These are phyloP conservation scores for Aethes cnicana DNA, from an alignment of 2,888 invertebrate genomes.

Conservation along the genomic window DNA sequence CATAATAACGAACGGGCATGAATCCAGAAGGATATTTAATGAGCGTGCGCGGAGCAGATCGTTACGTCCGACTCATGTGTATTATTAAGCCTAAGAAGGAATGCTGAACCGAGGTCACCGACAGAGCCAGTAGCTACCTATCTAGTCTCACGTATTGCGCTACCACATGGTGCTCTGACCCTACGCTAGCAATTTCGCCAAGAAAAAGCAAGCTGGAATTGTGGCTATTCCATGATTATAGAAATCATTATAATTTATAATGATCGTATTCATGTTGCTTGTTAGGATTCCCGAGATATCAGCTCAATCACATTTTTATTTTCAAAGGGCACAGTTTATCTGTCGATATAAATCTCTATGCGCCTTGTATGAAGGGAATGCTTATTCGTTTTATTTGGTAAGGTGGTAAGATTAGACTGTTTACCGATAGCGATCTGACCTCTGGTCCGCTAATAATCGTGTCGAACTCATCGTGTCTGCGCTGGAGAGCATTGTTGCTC, in stretches of 20 bases:
- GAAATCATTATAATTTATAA: slow-evolving; percentile 26
- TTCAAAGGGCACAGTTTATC: slow-evolving; percentile 30
- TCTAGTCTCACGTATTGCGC: slow-evolving; percentile 38
- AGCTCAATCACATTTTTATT: slow-evolving; percentile 24
- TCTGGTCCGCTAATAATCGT: slow-evolving; percentile 71
- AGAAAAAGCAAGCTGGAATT: slow-evolving; percentile 31
- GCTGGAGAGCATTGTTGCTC: slow-evolving; percentile 57
- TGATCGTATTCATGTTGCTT: slow-evolving; percentile 22
- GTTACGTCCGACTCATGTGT: slow-evolving; percentile 72
- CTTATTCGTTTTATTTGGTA: slow-evolving; percentile 41
- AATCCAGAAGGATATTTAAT: slow-evolving; percentile 67
- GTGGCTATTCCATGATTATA: slow-evolving; percentile 9
- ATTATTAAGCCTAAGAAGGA: slow-evolving; percentile 80
- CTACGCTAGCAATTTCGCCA: slow-evolving; percentile 52
- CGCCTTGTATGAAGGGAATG: slow-evolving; percentile 39
- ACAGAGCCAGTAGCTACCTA: slow-evolving; percentile 64
- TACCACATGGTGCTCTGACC: slow-evolving; percentile 50
- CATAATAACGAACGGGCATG: slow-evolving; percentile 53
- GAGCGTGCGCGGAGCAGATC: slow-evolving; percentile 65
- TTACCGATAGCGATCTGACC: slow-evolving; percentile 72
- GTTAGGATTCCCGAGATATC: slow-evolving; percentile 25
- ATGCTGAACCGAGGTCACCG: slow-evolving; percentile 71
- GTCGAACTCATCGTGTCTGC: slow-evolving; percentile 57
- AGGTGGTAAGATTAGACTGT: slow-evolving; percentile 54
- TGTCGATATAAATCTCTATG: slow-evolving; percentile 37